Conservation (phyloP, 1,140 invertebrate genomes). For the Tetranychus urticae region DNA sequence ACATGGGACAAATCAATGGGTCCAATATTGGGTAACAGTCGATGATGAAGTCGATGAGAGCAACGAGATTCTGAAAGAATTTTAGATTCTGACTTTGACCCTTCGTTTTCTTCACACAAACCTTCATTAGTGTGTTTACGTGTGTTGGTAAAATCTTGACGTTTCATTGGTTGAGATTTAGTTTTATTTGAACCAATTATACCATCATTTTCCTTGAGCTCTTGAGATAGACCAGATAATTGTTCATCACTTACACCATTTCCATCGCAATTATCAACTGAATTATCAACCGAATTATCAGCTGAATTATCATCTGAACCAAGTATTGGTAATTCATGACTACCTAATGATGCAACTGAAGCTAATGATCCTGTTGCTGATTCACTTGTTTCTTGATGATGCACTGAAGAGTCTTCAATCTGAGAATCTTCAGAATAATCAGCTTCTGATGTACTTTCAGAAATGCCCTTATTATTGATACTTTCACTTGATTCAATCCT, state of each 20-base stretch:
- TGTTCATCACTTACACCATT: too few species aligned
- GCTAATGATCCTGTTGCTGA: background rate
- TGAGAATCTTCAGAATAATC: background rate
- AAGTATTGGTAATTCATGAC: background rate
- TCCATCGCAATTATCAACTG: too few species aligned
- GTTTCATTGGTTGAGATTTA: too few species aligned
- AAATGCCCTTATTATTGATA: background rate
- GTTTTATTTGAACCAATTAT: too few species aligned
- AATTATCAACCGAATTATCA: background rate
- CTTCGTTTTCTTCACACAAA: too few species aligned
- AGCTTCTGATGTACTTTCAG: background rate
- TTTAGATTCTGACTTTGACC: background rate
- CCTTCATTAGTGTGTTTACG: too few species aligned
- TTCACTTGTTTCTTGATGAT: background rate
- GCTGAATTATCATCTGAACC: background rate
- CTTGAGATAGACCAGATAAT: too few species aligned
- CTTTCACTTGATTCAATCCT: background rate
- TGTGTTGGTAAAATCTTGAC: too few species aligned
- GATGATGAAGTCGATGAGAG: conserved; percentile 1
- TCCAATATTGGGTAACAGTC: background rate
- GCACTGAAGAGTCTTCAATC: background rate
- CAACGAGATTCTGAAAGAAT: background rate
- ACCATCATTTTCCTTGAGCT: too few species aligned
- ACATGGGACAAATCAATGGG: conserved; percentile 3
- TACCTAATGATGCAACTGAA: too few species aligned